Evolutionary conservation across 2,888 invertebrate species (phyloP).

Genomic region (Drosophila siamana): DNA sequence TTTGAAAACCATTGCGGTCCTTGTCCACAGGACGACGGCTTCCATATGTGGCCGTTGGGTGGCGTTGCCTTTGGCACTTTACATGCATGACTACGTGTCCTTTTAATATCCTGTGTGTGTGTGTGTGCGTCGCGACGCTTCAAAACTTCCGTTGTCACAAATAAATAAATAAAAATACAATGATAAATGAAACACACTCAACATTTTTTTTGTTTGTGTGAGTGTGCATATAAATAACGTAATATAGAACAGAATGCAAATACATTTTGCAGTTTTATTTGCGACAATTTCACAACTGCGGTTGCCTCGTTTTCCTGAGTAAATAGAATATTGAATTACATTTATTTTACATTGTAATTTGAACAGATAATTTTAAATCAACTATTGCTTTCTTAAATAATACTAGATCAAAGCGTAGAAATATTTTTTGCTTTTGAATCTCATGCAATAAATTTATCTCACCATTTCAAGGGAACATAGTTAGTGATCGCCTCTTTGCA

Average conservation of each 20-base stretch:
- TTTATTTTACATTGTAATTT: no score
- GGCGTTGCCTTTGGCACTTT: slow-evolving; percentile 55
- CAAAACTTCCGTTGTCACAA: slow-evolving; percentile 64
- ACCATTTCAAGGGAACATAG: no score
- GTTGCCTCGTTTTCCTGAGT: no score
- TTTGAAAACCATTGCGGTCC: slow-evolving; percentile 28
- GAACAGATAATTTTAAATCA: no score
- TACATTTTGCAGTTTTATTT: no score
- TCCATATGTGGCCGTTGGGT: slow-evolving; percentile 60
- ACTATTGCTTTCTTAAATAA: no score
- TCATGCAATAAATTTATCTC: no score
- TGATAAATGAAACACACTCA: slow-evolving; percentile 41
- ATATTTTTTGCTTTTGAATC: no score
- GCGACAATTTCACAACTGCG: no score
- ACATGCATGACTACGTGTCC: slow-evolving; percentile 76
- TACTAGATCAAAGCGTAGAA: no score
- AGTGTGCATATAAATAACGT: slow-evolving; percentile 19
- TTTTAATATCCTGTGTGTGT: slow-evolving; percentile 77
- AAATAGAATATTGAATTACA: no score
- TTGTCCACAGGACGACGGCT: slow-evolving; percentile 50
- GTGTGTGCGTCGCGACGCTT: slow-evolving; percentile 45
- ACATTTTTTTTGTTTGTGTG: slow-evolving; percentile 7
- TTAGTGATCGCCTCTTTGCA: no score
- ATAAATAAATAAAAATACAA: slow-evolving; percentile 63
- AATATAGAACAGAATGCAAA: neutral